Conservation (phyloP, 2,113 vertebrate genomes). For the Puma concolor region DNA sequence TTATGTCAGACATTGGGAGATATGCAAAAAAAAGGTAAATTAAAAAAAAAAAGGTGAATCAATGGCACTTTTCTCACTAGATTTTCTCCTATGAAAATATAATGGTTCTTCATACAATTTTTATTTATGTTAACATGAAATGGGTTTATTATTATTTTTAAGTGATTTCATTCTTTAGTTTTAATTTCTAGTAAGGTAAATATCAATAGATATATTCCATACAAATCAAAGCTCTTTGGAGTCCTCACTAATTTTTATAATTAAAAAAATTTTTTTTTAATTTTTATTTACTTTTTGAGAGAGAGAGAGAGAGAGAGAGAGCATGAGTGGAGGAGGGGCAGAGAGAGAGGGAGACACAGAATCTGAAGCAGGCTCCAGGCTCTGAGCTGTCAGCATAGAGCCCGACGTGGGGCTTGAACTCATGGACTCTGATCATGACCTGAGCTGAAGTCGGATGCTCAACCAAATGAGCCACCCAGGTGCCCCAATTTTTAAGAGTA, state of each 20-base stretch:
- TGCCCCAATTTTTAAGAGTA: not conserved
- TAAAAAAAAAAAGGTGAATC: not conserved
- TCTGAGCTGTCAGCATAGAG: too few relatives aligned
- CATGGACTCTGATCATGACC: too few relatives aligned
- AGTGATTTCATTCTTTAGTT: not conserved
- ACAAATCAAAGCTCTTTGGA: constrained; percentile 8
- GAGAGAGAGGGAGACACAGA: too few relatives aligned
- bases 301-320: too few relatives aligned
- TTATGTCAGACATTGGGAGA: not conserved
- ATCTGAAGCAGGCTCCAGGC: too few relatives aligned
- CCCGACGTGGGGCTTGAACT: too few relatives aligned
- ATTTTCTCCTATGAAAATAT: not conserved
- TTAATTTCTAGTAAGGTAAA: constrained; percentile 25
- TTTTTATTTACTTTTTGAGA: too few relatives aligned
- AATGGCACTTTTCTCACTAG: not conserved
- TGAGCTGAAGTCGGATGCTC: too few relatives aligned
- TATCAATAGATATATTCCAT: not conserved
- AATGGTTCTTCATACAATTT: not conserved
- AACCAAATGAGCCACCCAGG: too few relatives aligned
- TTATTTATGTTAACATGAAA: constrained; percentile 9
- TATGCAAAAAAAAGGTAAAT: not conserved
- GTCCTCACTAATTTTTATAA: not conserved
- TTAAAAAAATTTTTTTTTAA: too few relatives aligned
- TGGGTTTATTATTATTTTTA: not conserved
- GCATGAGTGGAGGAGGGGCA: too few relatives aligned